Conservation (phyloP, 2,888 invertebrate genomes). For the Creontiades dilutus region DNA sequence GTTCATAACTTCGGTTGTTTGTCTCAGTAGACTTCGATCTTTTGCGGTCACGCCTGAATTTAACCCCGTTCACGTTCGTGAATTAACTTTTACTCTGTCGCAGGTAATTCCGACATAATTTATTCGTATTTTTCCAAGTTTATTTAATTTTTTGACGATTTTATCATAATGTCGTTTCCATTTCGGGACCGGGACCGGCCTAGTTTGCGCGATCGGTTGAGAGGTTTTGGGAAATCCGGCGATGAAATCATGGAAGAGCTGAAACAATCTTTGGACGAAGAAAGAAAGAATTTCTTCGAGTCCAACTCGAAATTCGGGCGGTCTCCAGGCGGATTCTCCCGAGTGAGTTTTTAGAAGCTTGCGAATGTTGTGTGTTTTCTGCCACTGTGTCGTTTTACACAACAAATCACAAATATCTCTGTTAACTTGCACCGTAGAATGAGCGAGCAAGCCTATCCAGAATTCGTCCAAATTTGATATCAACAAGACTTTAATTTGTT, state of each 20-base stretch:
- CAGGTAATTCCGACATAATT: background rate
- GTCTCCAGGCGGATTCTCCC: conserved; percentile 75
- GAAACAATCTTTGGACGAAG: conserved; percentile 76
- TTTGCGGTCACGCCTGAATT: conserved; percentile 7
- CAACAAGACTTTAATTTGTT: too few relatives aligned
- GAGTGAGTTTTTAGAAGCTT: conserved; percentile 75
- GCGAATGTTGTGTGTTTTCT: background rate
- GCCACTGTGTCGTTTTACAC: background rate
- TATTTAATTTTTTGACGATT: background rate
- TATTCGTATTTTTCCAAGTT: background rate
- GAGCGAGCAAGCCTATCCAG: background rate
- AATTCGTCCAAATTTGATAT: too few relatives aligned
- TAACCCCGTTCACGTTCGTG: background rate
- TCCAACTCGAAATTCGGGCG: conserved; percentile 75
- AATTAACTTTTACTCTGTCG: background rate
- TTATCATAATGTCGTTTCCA: conserved; percentile 74
- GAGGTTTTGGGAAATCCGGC: conserved; percentile 76
- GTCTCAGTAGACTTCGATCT: conserved; percentile 11
- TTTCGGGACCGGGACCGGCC: conserved; percentile 77
- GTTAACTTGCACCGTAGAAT: background rate
- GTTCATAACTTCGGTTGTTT: background rate
- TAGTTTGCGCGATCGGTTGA: conserved; percentile 77
- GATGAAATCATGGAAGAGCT: conserved; percentile 77
- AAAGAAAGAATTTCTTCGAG: conserved; percentile 77
- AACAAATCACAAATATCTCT: background rate